These are phyloP conservation scores for Drosophila micromelanica DNA, from an alignment of 1,140 invertebrate species.

Conservation along the genomic window DNA sequence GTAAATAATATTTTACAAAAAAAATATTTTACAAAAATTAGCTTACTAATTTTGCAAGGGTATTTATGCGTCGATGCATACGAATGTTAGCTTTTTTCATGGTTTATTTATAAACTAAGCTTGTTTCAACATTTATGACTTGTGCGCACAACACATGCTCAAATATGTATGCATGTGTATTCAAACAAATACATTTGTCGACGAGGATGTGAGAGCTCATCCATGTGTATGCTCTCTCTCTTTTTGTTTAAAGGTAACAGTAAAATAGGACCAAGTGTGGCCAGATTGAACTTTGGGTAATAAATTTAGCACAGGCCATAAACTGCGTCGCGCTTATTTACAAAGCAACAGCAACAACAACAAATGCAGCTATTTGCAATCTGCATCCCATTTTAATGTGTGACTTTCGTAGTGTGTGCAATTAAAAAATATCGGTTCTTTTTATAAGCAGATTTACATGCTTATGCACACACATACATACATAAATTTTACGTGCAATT, in stretches of 20 bases:
- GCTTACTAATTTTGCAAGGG: not conserved
- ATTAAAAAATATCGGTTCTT: slow-evolving; percentile 47
- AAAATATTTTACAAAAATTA: not conserved
- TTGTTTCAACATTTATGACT: slow-evolving; percentile 23
- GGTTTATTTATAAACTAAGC: slow-evolving; percentile 18
- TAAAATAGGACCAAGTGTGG: slow-evolving; percentile 40
- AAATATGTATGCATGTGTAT: not conserved
- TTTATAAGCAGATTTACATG: slow-evolving; percentile 48
- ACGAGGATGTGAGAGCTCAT: not conserved
- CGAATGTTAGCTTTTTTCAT: not conserved
- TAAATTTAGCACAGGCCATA: slow-evolving; percentile 66
- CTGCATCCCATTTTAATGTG: slow-evolving; percentile 32
- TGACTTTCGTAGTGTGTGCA: slow-evolving; percentile 28
- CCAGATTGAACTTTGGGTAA: slow-evolving; percentile 69
- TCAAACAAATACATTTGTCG: not conserved
- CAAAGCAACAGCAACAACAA: slow-evolving; percentile 39
- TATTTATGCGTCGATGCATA: not conserved
- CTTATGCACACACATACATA: slow-evolving; percentile 2
- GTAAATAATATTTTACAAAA: not conserved
- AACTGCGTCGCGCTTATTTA: slow-evolving; percentile 74
- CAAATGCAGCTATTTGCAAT: slow-evolving; percentile 37
- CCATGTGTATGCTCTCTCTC: not conserved
- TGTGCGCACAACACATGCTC: slow-evolving; percentile 14
- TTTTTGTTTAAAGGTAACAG: slow-evolving; percentile 23
- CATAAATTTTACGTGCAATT: slow-evolving; percentile 69